Base-by-base conservation (phyloP, 2,888 invertebrate genomes). In the Caenorhabditis macrosperma region DNA sequence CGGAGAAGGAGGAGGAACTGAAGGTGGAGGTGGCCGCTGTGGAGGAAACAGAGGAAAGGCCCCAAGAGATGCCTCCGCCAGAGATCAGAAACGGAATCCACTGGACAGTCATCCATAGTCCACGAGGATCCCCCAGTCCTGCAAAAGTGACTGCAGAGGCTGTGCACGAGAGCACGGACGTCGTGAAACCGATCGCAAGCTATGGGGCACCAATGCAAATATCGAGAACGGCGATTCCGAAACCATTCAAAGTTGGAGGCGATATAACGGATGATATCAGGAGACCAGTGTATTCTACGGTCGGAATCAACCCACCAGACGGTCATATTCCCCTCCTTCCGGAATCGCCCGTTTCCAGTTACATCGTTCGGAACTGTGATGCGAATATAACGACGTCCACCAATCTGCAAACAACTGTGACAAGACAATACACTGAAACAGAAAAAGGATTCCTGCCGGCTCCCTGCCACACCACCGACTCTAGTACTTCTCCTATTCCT, bases 401-500 rank as follows among this genome's bases (percentile, higher is more conserved):
- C 7, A 52, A 67, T 20, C 54, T 76, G 3, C 64, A 76, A 20
- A 68, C 75, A 24, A 76, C 76, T 2, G 68, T 68, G 24, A 76
- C 68, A 15, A 55, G 68, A 33, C 63, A 55, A 15, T 68, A 68
- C 28, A 68, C 52, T 1, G 41, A 57, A 17, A 17, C 6, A 2
- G 44, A 44, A 35, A 3, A 17, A 1, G 24, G n/a, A 10, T 22
- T 35, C 7, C 54, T 63, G 30, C 30, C 52, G 1, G 24, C 61
- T n/a, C 61, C 60, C 22, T 30, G 28, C 28, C 48, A 72, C 10
- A 79, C 66, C 10, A 74, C 68, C n/a, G 83, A 83, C 48, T 74
- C 79, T 6, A 79, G 79, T 20, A 83, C 83, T 6, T 80, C 79
- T 1, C 83, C 83, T 1, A 83, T 83, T 26, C 83, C 83, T 0